Conservation (phyloP, 2,797 vertebrate species). For the Kryptopterus vitreolus region DNA sequence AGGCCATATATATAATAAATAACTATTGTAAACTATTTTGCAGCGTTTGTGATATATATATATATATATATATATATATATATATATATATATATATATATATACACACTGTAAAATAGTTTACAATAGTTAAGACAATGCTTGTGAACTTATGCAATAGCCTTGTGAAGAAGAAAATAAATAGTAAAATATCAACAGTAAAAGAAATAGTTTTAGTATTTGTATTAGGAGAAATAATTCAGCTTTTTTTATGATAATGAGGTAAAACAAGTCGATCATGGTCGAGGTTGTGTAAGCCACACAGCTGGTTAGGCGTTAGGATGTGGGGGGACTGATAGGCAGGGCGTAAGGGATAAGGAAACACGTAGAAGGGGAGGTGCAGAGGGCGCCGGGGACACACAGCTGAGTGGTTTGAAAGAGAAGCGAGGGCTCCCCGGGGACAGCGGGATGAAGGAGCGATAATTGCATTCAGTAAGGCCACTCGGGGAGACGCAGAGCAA, state of each 20-base stretch:
- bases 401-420: conserved; percentile 44
- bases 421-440: conserved; percentile 54
- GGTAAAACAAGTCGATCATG: neutral
- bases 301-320: conserved; percentile 32
- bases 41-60: too few species aligned
- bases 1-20: too few species aligned
- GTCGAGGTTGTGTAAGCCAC: neutral
- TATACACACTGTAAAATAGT: too few species aligned
- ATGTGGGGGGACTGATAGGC: conserved; percentile 31
- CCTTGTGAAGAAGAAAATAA: too few species aligned
- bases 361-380: conserved; percentile 29
- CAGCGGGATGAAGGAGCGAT: conserved; percentile 43
- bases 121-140: too few species aligned
- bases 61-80: too few species aligned
- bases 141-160: too few species aligned
- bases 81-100: too few species aligned
- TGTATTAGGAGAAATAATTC: too few species aligned
- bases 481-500: conserved; percentile 54
- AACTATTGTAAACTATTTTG: too few species aligned
- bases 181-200: too few species aligned
- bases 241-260: neutral
- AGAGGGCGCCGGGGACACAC: conserved; percentile 28
- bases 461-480: conserved; percentile 60
- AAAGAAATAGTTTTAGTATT: too few species aligned
- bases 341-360: conserved; percentile 39